Conservation (phyloP, 2,888 invertebrate species). For the Zygaena filipendulae region DNA sequence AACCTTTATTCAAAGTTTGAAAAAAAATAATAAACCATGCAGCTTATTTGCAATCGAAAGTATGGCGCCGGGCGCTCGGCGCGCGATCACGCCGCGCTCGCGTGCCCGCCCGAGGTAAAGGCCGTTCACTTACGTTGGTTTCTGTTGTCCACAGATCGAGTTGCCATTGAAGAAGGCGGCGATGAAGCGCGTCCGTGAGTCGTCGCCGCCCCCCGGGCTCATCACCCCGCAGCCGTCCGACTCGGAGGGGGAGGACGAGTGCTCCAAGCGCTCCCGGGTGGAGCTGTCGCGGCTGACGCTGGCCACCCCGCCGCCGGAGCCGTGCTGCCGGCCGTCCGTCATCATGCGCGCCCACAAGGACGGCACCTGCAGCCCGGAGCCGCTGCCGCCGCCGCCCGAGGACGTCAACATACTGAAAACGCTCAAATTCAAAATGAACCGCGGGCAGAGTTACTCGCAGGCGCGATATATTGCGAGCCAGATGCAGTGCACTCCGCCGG, state of each 20-base stretch:
- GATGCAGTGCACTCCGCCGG: constrained; percentile 29
- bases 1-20: constrained; percentile 12
- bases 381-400: constrained; percentile 36
- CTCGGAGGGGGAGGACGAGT: constrained; percentile 78
- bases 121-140: constrained; percentile 50
- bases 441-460: constrained; percentile 72
- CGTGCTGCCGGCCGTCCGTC: constrained; percentile 73
- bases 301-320: constrained; percentile 68
- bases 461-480: constrained; percentile 66
- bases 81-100: constrained; percentile 52
- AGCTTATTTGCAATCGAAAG: constrained; percentile 52
- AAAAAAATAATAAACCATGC: constrained; percentile 16
- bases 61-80: constrained; percentile 28
- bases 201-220: constrained; percentile 42
- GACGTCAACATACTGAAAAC: constrained; percentile 74
- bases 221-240: constrained; percentile 90
- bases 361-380: constrained; percentile 74
- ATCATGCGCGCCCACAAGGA: constrained; percentile 88
- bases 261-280: constrained; percentile 48
- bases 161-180: constrained; percentile 51
- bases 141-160: constrained; percentile 59
- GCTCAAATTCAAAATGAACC: constrained; percentile 78
- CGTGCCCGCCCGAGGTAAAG: constrained; percentile 41
- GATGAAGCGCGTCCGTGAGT: constrained; percentile 41
- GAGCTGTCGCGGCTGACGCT: constrained; percentile 66